phyloP scores from a whole-genome alignment of 2,797 vertebrate species.

The Jordanella pulchra region DNA sequence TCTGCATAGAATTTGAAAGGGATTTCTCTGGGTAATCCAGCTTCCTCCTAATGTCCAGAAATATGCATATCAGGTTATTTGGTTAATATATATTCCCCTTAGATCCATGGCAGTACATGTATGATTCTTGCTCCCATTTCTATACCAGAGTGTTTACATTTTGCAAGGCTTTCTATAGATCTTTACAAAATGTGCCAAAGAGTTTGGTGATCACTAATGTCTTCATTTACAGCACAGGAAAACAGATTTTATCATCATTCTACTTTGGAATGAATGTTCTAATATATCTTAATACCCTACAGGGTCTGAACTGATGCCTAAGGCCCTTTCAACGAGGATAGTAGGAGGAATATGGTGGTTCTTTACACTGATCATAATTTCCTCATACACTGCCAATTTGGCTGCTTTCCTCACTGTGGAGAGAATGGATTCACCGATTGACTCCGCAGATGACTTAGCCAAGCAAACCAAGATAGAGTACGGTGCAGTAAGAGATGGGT shows the following conservation, averaged over 20 bases:
- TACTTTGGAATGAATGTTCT: constrained; percentile 11
- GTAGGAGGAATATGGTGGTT: constrained; percentile 99
- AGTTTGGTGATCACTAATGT: neutral
- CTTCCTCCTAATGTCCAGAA: neutral
- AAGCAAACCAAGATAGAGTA: constrained; percentile 99
- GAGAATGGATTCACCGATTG: constrained; percentile 97
- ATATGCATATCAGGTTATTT: neutral
- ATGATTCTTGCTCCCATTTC: neutral
- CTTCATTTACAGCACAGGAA: neutral
- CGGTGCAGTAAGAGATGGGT: constrained; percentile 93
- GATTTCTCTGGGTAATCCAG: neutral
- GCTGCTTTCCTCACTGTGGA: constrained; percentile 98
- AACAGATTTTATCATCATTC: neutral
- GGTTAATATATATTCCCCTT: neutral
- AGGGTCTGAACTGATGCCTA: constrained; percentile 98
- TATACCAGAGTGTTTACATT: neutral
- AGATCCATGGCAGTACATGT: neutral
- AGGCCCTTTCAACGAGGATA: constrained; percentile 97
- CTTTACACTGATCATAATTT: constrained; percentile 98
- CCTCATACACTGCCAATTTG: constrained; percentile 97
- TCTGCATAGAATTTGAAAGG: neutral
- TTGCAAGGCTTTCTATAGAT: neutral
- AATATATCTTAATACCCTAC: constrained; percentile 33
- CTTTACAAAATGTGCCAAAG: neutral
- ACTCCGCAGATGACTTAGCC: constrained; percentile 95